A percentile compares a stretch with the other conserved stretches of the same genome.
These are phyloP conservation scores for Didymodactylos carnosus DNA, from an alignment of 2,888 invertebrate species.

Conservation along the genomic window DNA sequence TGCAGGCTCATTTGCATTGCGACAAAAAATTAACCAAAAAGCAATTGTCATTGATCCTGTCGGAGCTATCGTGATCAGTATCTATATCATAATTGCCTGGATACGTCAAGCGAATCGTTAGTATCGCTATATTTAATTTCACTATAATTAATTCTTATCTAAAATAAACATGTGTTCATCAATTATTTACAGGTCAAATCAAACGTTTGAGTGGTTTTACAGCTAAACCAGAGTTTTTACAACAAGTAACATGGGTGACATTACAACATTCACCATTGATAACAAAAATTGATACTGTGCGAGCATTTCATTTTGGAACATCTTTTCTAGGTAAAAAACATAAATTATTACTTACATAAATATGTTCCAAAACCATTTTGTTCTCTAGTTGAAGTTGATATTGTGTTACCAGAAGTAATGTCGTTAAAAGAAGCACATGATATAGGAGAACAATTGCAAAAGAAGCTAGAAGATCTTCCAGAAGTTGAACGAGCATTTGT, in stretches of 20 bases:
- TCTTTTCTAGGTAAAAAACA: slow-evolving; percentile 36
- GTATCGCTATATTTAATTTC: background rate
- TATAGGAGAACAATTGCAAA: slow-evolving; percentile 37
- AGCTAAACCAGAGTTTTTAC: slow-evolving; percentile 27
- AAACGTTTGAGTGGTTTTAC: slow-evolving; percentile 28
- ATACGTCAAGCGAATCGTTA: background rate
- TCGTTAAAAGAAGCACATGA: slow-evolving; percentile 35
- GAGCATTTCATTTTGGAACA: slow-evolving; percentile 24
- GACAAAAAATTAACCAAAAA: background rate
- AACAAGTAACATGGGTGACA: slow-evolving; percentile 36
- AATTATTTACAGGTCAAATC: slow-evolving; percentile 24
- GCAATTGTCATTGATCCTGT: slow-evolving; percentile 30
- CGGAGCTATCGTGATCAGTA: slow-evolving; percentile 36
- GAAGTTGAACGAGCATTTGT: slow-evolving; percentile 38
- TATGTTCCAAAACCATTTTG: too few species aligned
- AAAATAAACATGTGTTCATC: background rate
- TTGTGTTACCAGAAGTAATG: slow-evolving; percentile 36
- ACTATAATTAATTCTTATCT: background rate
- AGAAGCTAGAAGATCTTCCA: slow-evolving; percentile 34
- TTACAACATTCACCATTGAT: slow-evolving; percentile 1
- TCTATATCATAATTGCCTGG: slow-evolving; percentile 36
- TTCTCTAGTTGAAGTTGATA: slow-evolving; percentile 20
- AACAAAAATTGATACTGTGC: slow-evolving; percentile 16
- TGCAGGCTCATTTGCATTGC: background rate
- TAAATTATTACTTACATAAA: too few species aligned